These are phyloP conservation scores for Trichacis sp. DNA, from an alignment of 2,888 invertebrate species.

Conservation along the genomic window DNA sequence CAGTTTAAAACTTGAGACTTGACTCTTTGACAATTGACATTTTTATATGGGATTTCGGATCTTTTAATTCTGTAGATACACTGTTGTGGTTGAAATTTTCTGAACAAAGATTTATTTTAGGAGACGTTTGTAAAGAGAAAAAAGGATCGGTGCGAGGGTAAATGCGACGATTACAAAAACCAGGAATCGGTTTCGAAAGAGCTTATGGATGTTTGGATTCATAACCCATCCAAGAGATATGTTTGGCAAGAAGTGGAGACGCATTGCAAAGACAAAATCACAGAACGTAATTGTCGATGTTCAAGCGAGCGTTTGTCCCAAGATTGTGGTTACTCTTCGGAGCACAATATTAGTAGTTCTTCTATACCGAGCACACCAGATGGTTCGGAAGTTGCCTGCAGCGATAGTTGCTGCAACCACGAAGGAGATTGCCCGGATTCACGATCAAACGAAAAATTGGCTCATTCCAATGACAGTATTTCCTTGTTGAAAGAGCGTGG, in stretches of 20 bases:
- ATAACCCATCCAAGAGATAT: slow-evolving; percentile 56
- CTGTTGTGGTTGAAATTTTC: too few species aligned
- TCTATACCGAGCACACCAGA: slow-evolving; percentile 88
- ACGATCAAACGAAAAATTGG: slow-evolving; percentile 52
- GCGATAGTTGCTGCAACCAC: slow-evolving; percentile 88
- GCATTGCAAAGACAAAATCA: slow-evolving; percentile 68
- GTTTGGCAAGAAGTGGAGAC: slow-evolving; percentile 63
- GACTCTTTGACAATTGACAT: too few species aligned
- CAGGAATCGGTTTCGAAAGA: slow-evolving; percentile 49
- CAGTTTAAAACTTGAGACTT: too few species aligned
- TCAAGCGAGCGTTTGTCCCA: slow-evolving; percentile 78
- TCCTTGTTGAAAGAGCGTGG: slow-evolving; percentile 63
- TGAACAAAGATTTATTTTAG: slow-evolving; percentile 35
- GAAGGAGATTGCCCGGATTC: slow-evolving; percentile 70
- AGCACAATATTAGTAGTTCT: slow-evolving; percentile 82
- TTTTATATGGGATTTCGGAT: too few species aligned
- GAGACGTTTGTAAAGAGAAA: slow-evolving; percentile 49
- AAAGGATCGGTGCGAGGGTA: slow-evolving; percentile 45
- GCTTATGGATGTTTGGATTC: slow-evolving; percentile 59
- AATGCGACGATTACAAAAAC: slow-evolving; percentile 25
- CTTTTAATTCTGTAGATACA: slow-evolving; percentile 2
- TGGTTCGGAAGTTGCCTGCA: slow-evolving; percentile 91
- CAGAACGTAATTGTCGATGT: slow-evolving; percentile 73
- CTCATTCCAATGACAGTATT: slow-evolving; percentile 59
- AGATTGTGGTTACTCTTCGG: slow-evolving; percentile 92